phyloP scores from a whole-genome alignment of 2,888 invertebrate species.

The Mechanitis mazaeus region DNA sequence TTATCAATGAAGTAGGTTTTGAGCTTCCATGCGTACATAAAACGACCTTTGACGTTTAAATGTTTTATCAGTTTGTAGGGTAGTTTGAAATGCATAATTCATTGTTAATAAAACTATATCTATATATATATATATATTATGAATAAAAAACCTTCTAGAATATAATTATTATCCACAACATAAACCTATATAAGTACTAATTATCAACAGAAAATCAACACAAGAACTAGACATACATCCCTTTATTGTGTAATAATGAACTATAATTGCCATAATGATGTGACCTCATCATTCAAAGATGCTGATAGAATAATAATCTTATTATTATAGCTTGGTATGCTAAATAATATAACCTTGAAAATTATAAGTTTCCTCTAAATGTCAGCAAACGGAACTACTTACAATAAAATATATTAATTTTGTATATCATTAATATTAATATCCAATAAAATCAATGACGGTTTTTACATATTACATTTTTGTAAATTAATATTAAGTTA shows the following conservation, averaged over 20 bases:
- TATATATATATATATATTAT: too few relatives aligned
- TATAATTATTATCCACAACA: too few relatives aligned
- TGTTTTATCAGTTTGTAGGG: too few relatives aligned
- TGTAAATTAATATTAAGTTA: too few relatives aligned
- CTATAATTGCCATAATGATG: conserved; percentile 24
- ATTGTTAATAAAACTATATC: too few relatives aligned
- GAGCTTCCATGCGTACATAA: too few relatives aligned
- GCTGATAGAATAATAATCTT: conserved; percentile 14
- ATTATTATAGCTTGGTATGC: conserved; percentile 10
- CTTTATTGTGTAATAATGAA: conserved; percentile 20
- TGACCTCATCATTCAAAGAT: conserved; percentile 6
- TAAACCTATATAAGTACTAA: too few relatives aligned
- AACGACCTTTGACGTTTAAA: too few relatives aligned
- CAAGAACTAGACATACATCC: conserved; percentile 8
- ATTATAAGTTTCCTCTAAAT: conserved; percentile 19
- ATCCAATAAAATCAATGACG: conserved; percentile 9
- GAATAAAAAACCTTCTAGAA: too few relatives aligned
- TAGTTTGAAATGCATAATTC: too few relatives aligned
- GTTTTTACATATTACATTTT: conserved; percentile 5
- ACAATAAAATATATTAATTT: conserved; percentile 7
- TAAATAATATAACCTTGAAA: conserved; percentile 17
- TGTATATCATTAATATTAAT: not conserved
- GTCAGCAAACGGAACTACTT: conserved; percentile 18
- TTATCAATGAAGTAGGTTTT: not conserved
- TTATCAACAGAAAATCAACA: not conserved